Base-by-base conservation (phyloP, 1,140 invertebrate species). In the Stegodyphus dumicola region DNA sequence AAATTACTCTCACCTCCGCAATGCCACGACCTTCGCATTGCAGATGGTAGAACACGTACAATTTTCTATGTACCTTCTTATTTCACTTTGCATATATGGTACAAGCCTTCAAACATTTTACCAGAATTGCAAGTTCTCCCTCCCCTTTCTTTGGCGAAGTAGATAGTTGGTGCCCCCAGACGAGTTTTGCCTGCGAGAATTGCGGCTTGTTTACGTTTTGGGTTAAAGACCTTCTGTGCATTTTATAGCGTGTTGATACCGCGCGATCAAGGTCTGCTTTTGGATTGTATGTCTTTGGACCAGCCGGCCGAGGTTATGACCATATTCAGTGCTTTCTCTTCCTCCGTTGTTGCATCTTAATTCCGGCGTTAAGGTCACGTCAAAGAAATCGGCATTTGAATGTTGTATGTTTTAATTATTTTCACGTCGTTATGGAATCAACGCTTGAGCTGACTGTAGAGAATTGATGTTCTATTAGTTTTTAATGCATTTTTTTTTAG, bases 171-270 rank as follows among this genome's bases (percentile, higher is more conserved):
- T 33, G 33, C 33, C 33, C 3, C 1, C 56, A 60, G 56, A 60
- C 56, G 56, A 15, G 56, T 60, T 60, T 15, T 60, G 56, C 33
- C 33, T 33, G 33, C 3, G 33, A 33, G 33, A 33, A 33, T 33
- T 33, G 33, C 52, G n/a, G 56, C 65, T 60, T 83, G 79, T 83
- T 83, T 83, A 83, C 79, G 51, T 83, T 83, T 83, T 83, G 71
- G 79, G 79, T 83, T 83, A 83, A 83, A 83, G 79, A 83, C 79
- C 79, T 75, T 80, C 67, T 18, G 15, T n/a, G n/a, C 10, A 51
- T 73, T 56, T 60, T 33, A 15, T 48, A 70, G 33, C 54, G 10
- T 17, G 67, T 51, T 64, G 18, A 18, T 71, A 15, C 18, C 7
- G 48, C 66, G 13, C 48, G 79, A 83, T 83, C 79, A 83, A 83